These are phyloP conservation scores for Sepioteuthis lessoniana DNA, from an alignment of 2,888 invertebrate species.

Conservation along the genomic window DNA sequence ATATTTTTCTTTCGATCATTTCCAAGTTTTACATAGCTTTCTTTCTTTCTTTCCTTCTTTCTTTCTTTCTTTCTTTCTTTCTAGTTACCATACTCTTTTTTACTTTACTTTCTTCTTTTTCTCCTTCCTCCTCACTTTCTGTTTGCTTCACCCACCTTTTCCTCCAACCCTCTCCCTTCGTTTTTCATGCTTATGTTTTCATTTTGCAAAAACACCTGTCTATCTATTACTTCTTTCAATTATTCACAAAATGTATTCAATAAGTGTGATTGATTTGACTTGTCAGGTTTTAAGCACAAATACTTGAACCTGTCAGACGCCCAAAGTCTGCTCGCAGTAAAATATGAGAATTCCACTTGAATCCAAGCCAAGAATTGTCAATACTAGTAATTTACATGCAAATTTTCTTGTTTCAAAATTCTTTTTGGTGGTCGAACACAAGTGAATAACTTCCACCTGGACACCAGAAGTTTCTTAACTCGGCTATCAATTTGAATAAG, in stretches of 20 bases:
- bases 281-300: slow-evolving; percentile 33
- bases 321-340: slow-evolving; percentile 1
- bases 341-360: slow-evolving; percentile 14
- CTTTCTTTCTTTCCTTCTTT: neutral
- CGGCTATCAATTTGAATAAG: neutral
- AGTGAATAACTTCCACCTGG: neutral
- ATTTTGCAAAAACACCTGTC: neutral
- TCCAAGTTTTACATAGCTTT: neutral
- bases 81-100: neutral
- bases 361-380: slow-evolving; percentile 9
- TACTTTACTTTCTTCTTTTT: neutral
- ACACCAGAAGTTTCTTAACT: neutral
- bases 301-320: slow-evolving; percentile 33
- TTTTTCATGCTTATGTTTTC: neutral
- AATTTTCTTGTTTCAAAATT: slow-evolving; percentile 33
- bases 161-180: neutral
- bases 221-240: neutral
- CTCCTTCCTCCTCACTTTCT: neutral
- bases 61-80: neutral
- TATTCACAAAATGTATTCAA: slow-evolving; percentile 33
- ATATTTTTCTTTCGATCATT: too few species aligned
- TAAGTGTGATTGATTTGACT: slow-evolving; percentile 33
- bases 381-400: slow-evolving; percentile 33
- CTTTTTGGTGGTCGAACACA: neutral
- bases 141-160: neutral